A percentile compares a stretch with the other conserved stretches of the same genome.
phyloP scores from a whole-genome alignment of 37 sponge, comb jelly and placozoan genomes.

The Ianthella basta region DNA sequence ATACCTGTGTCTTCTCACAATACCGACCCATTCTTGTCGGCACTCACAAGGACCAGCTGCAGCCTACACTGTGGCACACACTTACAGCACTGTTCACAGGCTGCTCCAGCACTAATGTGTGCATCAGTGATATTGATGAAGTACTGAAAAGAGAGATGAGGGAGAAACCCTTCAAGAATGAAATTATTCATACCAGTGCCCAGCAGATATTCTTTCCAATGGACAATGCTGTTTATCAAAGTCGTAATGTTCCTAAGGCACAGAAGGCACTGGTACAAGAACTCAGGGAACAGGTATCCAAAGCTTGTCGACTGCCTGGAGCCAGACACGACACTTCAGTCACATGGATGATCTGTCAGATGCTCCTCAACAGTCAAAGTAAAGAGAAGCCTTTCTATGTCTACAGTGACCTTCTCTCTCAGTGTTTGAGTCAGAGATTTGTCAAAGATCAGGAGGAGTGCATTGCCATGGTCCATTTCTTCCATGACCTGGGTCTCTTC shows the following conservation, averaged over 20 bases:
- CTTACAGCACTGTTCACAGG: no score
- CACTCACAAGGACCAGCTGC: conserved; percentile 9
- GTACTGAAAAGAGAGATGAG: not conserved
- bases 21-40: not conserved
- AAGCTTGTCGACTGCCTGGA: not conserved
- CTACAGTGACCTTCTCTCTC: not conserved
- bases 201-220: not conserved
- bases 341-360: conserved; percentile 17
- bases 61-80: not conserved
- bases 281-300: not conserved
- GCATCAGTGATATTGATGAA: not conserved
- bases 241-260: not conserved
- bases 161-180: conserved; percentile 5
- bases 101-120: no score
- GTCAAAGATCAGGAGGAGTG: not conserved
- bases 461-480: conserved; percentile 22
- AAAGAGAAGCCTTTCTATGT: not conserved
- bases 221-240: not conserved
- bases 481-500: conserved; percentile 20
- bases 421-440: not conserved
- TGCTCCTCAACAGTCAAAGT: not conserved
- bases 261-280: not conserved
- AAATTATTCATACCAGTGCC: not conserved
- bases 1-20: not conserved
- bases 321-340: not conserved